Evolutionary conservation across 2,113 vertebrate genomes (phyloP).

Genomic region (Eretmochelys imbricata): DNA sequence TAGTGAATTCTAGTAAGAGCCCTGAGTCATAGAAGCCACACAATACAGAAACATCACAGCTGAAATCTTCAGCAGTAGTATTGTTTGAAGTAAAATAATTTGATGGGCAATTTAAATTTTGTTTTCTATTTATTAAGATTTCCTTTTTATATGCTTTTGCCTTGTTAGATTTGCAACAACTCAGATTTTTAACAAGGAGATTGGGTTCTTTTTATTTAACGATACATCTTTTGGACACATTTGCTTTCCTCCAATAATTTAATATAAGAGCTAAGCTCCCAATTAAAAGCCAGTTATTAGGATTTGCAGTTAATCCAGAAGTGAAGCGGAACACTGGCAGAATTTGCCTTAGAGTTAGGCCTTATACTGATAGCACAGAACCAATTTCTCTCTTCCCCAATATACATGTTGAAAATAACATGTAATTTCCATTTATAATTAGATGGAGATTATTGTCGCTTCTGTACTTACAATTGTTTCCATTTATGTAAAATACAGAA

Average conservation of each 20-base stretch:
- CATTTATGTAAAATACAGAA: conserved; percentile 37
- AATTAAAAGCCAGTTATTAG: conserved; percentile 76
- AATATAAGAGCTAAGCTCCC: conserved; percentile 68
- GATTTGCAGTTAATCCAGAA: conserved; percentile 70
- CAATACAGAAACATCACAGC: not conserved
- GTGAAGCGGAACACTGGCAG: conserved; percentile 58
- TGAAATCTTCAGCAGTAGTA: not conserved
- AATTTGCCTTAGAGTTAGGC: conserved; percentile 38
- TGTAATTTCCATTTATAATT: conserved; percentile 46
- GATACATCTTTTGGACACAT: conserved; percentile 28
- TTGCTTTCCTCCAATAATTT: conserved; percentile 70
- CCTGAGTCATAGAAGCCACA: not conserved
- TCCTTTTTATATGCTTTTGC: conserved; percentile 24
- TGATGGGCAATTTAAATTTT: not conserved
- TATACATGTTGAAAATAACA: conserved; percentile 44
- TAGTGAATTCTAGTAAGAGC: not conserved
- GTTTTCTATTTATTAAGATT: conserved; percentile 3
- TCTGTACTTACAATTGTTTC: conserved; percentile 54
- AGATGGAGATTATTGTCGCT: conserved; percentile 58
- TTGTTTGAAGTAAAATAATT: conserved; percentile 30
- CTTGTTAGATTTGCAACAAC: not conserved
- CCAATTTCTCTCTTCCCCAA: not conserved
- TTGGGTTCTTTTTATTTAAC: conserved; percentile 45
- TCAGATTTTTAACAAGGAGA: not conserved
- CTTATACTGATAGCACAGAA: not conserved